Evolutionary conservation across 2,113 vertebrate species (phyloP), one percentile per base, ranked within the genome.

Genomic region (Rhinichthys klamathensis): DNA sequence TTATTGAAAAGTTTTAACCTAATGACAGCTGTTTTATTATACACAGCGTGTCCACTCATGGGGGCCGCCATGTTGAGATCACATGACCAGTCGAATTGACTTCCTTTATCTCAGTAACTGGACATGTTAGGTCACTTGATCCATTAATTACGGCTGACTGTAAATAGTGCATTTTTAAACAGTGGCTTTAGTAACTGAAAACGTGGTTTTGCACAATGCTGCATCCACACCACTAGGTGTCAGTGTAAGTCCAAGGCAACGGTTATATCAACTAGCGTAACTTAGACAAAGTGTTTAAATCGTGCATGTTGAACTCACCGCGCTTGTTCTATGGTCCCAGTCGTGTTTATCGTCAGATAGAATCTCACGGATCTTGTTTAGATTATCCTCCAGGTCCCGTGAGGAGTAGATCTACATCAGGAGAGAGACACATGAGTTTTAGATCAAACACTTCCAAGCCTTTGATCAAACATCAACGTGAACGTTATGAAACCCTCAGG

Each of bases 291-390:
- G 63, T 70, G 15, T 70, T 70, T 70, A 30, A n/a, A 27, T 27
- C 1, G 1, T 25, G 30, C 6, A 5, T 27, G 25, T 38, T 80
- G 9, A 54, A 92, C 94, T 93, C 38, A 99, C 98, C 88, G 98
- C 97, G 27, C 30, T 96, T 80, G 96, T 93, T 93, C 98, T 96
- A 84, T 99, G 98, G 95, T 99, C 97, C 98, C 98, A 99, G 90
- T 99, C 98, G 3, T 99, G 98, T 91, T 99, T 99, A 93, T 99
- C 98, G 89, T 99, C 98, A 8, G 98, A 99, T 81, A 98, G 96
- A 90, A 99, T 96, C 93, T 99, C 97, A 87, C 98, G 96, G 93
- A 99, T 99, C 94, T 99, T 99, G 92, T 99, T 99, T 89, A 99
- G 93, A 25, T 97, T 99, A 93, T 99, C 98, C 94, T 99, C 98